Percentiles rank a stretch among this genome's conserved stretches.
phyloP scores from a whole-genome alignment of 2,113 vertebrate species.

The Malurus alboscapulatus region DNA sequence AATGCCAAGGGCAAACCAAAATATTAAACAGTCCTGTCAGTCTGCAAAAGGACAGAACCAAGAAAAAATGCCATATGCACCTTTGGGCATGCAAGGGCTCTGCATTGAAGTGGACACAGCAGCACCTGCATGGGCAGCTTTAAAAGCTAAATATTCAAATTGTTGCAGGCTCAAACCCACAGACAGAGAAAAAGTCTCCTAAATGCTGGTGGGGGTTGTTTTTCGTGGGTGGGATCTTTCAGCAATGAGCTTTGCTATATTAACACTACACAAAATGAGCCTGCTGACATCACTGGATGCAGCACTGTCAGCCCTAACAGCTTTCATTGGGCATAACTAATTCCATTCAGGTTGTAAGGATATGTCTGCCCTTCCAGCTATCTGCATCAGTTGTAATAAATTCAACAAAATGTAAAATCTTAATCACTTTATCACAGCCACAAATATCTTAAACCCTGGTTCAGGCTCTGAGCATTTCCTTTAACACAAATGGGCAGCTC shows the following conservation, averaged over 20 bases:
- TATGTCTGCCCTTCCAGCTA: not conserved
- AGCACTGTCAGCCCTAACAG: not conserved
- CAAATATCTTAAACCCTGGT: not conserved
- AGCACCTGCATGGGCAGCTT: not conserved
- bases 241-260: not conserved
- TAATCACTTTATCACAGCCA: not conserved
- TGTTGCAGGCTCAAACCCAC: not conserved
- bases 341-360: not conserved
- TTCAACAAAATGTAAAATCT: not conserved
- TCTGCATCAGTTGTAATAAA: not conserved
- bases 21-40: not conserved
- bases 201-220: not conserved
- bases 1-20: not conserved
- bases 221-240: not conserved
- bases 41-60: not conserved
- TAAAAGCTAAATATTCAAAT: not conserved
- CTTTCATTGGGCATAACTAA: not conserved
- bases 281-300: not conserved
- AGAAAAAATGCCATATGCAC: accelerated
- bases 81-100: not conserved
- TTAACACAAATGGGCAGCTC: not conserved
- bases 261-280: accelerated
- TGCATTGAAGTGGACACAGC: accelerated
- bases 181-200: not conserved
- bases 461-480: not conserved